phyloP scores from a whole-genome alignment of 2,113 vertebrate genomes.

The Coracopsis vasa region DNA sequence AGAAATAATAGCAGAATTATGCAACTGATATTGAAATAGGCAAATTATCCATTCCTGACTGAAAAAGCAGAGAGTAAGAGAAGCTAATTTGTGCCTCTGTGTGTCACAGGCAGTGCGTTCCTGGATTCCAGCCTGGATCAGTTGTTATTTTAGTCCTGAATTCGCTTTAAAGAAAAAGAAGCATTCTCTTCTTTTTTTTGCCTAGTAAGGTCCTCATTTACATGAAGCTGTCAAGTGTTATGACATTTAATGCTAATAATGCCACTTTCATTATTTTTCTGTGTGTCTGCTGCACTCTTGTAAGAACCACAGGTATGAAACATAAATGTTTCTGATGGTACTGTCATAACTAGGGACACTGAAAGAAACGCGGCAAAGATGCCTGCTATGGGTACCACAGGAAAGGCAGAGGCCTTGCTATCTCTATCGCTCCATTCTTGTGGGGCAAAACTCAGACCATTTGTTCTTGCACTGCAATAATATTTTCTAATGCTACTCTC shows the following conservation, averaged over 20 bases:
- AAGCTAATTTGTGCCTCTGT: neutral
- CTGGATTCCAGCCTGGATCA: neutral
- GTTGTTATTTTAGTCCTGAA: neutral
- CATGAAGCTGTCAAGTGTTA: conserved; percentile 66
- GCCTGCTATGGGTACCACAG: neutral
- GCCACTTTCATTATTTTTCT: conserved; percentile 47
- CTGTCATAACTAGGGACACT: neutral
- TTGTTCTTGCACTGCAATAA: neutral
- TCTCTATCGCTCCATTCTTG: neutral
- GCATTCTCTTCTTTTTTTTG: neutral
- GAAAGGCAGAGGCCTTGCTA: neutral
- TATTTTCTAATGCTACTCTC: neutral
- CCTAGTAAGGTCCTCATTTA: conserved; percentile 53
- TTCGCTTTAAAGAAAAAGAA: conserved; percentile 4
- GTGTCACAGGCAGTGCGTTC: neutral
- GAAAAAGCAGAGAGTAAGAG: neutral
- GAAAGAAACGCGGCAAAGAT: neutral
- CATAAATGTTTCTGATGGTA: conserved; percentile 26
- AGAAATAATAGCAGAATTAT: neutral
- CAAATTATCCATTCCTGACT: neutral
- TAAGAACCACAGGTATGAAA: conserved; percentile 31
- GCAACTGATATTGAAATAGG: neutral
- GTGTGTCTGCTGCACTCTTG: conserved; percentile 28
- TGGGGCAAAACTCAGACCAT: neutral
- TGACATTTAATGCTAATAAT: conserved; percentile 65